Base-by-base conservation (phyloP, 2,113 vertebrate genomes). In the Mastomys coucha region DNA sequence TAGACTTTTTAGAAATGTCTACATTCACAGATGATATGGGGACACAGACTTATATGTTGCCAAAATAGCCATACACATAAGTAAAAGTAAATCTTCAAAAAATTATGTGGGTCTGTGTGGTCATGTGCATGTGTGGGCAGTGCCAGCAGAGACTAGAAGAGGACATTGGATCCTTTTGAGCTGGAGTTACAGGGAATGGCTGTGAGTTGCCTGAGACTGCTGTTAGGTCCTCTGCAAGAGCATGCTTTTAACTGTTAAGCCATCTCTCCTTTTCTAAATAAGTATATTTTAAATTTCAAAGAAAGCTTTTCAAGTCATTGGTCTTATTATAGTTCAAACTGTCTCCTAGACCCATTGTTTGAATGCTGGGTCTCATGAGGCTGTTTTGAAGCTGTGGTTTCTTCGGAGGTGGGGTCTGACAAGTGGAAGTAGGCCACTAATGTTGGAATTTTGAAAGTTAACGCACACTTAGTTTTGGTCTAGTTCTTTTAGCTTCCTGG, bases 201-300 rank as follows among this genome's bases (percentile, higher is more conserved):
- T 77, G 24, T 6, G 5, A 28, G 39, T 20, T 14, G 24, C 24
- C 75, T 77, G 28, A 31, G 22, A 76, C 5, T 42, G 72, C 20
- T 42, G n/a, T 39, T 12, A 39, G 39, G 42, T 31, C 42, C 42
- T 77, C 5, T 77, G 42, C 13, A 28, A 49, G 75, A 77, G 36
- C 39, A 45, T 49, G 20, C 72, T 75, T 24, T 42, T 75, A 75
- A 36, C 72, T 75, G 72, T 9, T 24, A n/a, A 75, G 72, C 39
- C 39, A 42, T 42, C 39, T 42, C 24, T 49, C 42, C 45, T 33
- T 78, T 51, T 31, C 26, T 20, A 87, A 36, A 67, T 49, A 87
- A 69, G 17, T 6, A 69, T 51, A 89, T 87, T 84, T 96, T 76
- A 96, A 93, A 58, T 92, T 24, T 90, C 69, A n/a, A 65, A 84